Percentiles rank a stretch among this genome's conserved stretches.
Conservation (phyloP, 1,140 invertebrate species). For the Hycleus cichorii region DNA sequence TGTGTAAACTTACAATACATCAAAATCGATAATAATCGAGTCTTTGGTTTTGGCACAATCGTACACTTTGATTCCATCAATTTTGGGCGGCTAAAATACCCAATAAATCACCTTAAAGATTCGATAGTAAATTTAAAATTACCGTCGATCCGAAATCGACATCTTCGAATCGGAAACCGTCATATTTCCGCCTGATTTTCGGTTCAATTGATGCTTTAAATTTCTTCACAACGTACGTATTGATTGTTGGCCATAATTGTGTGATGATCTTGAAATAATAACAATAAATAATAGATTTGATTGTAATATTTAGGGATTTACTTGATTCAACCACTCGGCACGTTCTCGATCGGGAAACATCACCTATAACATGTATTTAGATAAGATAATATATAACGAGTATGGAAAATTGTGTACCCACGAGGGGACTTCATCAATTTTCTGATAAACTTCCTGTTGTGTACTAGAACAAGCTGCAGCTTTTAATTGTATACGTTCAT, state of each 20-base stretch:
- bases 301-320: conserved; percentile 40
- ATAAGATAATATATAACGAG: too few species aligned
- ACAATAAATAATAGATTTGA: neutral
- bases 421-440: conserved; percentile 4
- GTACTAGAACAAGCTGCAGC: conserved; percentile 3
- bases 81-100: conserved; percentile 67
- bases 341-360: conserved; percentile 90
- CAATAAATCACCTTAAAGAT: neutral
- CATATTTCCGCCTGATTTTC: conserved; percentile 70
- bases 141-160: conserved; percentile 84
- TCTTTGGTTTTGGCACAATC: conserved; percentile 81
- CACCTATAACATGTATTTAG: conserved; percentile 48
- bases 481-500: conserved; percentile 2
- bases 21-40: conserved; percentile 92
- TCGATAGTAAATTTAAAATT: conserved; percentile 38
- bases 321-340: conserved; percentile 90
- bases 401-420: neutral
- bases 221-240: conserved; percentile 71
- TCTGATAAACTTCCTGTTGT: conserved; percentile 1
- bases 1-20: conserved; percentile 68
- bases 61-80: conserved; percentile 91
- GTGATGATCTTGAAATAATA: conserved; percentile 59
- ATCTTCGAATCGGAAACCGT: conserved; percentile 83
- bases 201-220: conserved; percentile 77
- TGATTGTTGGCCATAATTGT: conserved; percentile 92